Percentiles rank a stretch among this genome's conserved stretches.
These are phyloP conservation scores for Hyles euphorbiae DNA, from an alignment of 1,140 invertebrate species.

Conservation along the genomic window DNA sequence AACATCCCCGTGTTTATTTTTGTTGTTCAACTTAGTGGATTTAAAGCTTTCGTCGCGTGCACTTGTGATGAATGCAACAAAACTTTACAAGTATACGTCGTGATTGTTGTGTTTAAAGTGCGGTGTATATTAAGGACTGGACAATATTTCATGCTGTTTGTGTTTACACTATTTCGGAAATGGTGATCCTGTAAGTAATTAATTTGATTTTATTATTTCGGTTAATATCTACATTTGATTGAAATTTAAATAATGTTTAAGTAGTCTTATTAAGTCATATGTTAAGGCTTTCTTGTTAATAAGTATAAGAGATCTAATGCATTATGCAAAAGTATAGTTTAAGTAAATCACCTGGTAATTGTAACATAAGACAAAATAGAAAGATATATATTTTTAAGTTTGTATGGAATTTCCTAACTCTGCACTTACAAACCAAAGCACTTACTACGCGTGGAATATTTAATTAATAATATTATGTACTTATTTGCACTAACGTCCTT, in stretches of 20 bases:
- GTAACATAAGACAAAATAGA: neutral
- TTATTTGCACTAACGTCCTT: too few species aligned
- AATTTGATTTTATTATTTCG: neutral
- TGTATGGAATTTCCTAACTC: too few species aligned
- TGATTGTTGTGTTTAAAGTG: constrained; percentile 17
- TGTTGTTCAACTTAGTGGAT: constrained; percentile 65
- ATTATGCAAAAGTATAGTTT: too few species aligned
- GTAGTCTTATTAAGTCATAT: neutral
- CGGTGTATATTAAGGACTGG: constrained; percentile 23
- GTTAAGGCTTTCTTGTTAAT: neutral
- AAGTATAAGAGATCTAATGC: too few species aligned
- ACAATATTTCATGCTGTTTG: constrained; percentile 30
- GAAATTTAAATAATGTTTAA: neutral
- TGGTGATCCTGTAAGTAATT: constrained; percentile 70
- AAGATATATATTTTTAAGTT: too few species aligned
- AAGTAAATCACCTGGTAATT: too few species aligned
- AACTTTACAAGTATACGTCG: constrained; percentile 6
- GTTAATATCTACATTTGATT: neutral
- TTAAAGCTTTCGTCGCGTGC: constrained; percentile 46
- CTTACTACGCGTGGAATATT: too few species aligned
- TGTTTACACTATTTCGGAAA: constrained; percentile 46
- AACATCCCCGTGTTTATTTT: constrained; percentile 71
- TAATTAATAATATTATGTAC: too few species aligned
- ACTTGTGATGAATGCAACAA: constrained; percentile 20
- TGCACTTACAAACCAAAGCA: too few species aligned